Evolutionary conservation across 2,113 vertebrate species (phyloP).

Genomic region (Astur gentilis): DNA sequence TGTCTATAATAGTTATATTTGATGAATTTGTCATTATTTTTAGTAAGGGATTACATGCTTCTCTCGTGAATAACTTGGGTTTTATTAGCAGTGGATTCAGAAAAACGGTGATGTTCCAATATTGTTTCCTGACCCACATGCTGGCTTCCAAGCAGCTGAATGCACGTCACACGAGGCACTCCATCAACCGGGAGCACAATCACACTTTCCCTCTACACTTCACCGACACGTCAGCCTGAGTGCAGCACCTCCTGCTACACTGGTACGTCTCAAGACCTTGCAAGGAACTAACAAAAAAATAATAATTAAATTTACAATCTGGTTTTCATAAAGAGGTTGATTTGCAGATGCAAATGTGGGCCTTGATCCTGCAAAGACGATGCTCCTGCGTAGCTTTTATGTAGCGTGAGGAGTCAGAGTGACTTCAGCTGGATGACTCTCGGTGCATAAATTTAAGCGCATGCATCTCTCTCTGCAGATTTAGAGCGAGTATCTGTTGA

Average conservation of each 20-base stretch:
- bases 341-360: conserved; percentile 4
- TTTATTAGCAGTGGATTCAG: neutral
- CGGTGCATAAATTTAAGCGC: neutral
- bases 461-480: neutral
- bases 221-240: neutral
- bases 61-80: neutral
- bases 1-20: neutral
- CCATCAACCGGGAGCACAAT: neutral
- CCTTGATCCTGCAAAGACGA: neutral
- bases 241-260: neutral
- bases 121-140: neutral
- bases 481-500: neutral
- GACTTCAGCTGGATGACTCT: conserved; percentile 23
- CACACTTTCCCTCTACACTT: neutral
- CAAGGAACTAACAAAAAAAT: neutral
- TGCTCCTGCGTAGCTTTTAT: neutral
- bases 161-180: neutral
- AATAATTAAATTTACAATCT: neutral
- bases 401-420: neutral
- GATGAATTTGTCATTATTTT: neutral
- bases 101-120: neutral
- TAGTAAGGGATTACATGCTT: neutral
- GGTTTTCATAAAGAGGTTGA: neutral
- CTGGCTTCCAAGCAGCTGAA: neutral
- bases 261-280: neutral